phyloP scores from a whole-genome alignment of 2,888 invertebrate genomes.

The Alitta virens region DNA sequence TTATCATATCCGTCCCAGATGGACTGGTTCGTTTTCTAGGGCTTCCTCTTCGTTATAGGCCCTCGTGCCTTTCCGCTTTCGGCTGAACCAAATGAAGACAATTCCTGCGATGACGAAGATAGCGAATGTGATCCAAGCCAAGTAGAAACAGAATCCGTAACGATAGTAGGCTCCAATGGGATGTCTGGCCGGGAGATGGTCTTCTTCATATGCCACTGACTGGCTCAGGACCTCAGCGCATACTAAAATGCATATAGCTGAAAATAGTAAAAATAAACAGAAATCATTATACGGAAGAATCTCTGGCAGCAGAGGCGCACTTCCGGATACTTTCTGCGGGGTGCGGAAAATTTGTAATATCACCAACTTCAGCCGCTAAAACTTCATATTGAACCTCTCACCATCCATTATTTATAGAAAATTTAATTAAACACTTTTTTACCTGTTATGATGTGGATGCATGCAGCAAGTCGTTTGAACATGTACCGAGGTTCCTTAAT shows the following conservation, averaged over 20 bases:
- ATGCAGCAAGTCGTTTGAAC: slow-evolving; percentile 82
- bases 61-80: slow-evolving; percentile 80
- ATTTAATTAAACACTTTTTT: no score
- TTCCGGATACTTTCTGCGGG: no score
- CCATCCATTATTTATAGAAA: no score
- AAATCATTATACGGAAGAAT: no score
- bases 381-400: background rate
- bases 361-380: no score
- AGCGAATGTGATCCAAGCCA: slow-evolving; percentile 73
- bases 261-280: slow-evolving; percentile 37
- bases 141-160: slow-evolving; percentile 63
- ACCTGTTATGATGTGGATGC: slow-evolving; percentile 81
- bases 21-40: slow-evolving; percentile 81
- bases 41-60: slow-evolving; percentile 80
- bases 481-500: slow-evolving; percentile 82
- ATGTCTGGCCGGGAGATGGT: slow-evolving; percentile 67
- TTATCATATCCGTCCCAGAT: slow-evolving; percentile 62
- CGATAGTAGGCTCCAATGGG: slow-evolving; percentile 68
- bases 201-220: slow-evolving; percentile 70
- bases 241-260: slow-evolving; percentile 76
- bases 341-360: background rate
- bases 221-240: slow-evolving; percentile 79
- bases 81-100: slow-evolving; percentile 76
- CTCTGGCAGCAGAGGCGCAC: no score
- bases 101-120: slow-evolving; percentile 69